Percentiles rank a stretch among this genome's conserved stretches.
Evolutionary conservation across 2,797 vertebrate species (phyloP).

Genomic region (Paedocypris micromegethes): DNA sequence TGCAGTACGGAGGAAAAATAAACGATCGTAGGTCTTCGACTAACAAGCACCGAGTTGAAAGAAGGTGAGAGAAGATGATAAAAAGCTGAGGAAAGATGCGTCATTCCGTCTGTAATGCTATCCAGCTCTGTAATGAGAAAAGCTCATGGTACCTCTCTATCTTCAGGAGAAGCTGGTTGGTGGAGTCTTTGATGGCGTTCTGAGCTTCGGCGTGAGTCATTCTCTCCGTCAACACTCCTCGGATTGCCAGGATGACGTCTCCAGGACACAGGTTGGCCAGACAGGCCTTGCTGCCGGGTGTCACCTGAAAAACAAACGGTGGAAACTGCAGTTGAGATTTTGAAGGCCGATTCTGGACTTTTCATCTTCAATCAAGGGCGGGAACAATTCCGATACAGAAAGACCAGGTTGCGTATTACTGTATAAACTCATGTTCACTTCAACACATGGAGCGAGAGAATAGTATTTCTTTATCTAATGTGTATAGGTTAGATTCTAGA

Average conservation of each 20-base stretch:
- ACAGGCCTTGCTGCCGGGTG: conserved; percentile 81
- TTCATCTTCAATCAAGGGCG: not conserved
- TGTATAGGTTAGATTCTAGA: too few species aligned
- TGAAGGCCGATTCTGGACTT: too few species aligned
- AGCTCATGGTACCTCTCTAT: conserved; percentile 71
- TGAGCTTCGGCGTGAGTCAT: conserved; percentile 83
- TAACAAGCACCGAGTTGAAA: conserved; percentile 7
- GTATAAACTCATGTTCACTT: too few species aligned
- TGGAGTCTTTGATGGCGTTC: conserved; percentile 78
- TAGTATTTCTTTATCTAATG: too few species aligned
- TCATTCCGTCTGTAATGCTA: conserved; percentile 13
- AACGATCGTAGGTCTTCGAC: not conserved
- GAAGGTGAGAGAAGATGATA: conserved; percentile 14
- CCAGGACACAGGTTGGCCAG: conserved; percentile 77
- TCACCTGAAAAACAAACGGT: conserved; percentile 63
- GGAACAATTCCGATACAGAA: not conserved
- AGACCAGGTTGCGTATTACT: too few species aligned
- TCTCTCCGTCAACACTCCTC: conserved; percentile 72
- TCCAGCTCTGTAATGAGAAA: conserved; percentile 24
- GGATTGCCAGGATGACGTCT: conserved; percentile 78
- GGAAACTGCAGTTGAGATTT: too few species aligned
- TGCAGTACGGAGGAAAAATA: conserved; percentile 7
- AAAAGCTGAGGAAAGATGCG: conserved; percentile 27
- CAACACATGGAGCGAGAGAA: too few species aligned
- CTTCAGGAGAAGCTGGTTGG: conserved; percentile 73